Conservation (phyloP, 37 sponge, comb jelly and placozoan genomes). For the Eunapius fragilis region DNA sequence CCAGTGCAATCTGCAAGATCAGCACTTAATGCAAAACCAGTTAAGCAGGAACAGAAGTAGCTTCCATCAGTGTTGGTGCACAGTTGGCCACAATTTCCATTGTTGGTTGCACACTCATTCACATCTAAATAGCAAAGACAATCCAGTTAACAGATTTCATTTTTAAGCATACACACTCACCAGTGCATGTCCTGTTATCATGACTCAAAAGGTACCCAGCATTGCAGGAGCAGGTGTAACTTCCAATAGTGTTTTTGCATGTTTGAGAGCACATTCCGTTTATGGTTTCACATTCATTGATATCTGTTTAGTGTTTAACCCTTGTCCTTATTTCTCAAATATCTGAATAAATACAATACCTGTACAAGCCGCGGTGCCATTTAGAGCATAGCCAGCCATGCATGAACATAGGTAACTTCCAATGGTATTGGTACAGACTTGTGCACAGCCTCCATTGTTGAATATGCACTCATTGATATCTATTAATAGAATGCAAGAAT, state of each 20-base stretch:
- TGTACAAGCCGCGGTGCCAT: neutral
- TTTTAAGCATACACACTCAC: neutral
- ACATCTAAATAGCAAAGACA: neutral
- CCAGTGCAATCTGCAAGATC: neutral
- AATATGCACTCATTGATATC: conserved; percentile 18
- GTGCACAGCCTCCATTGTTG: conserved; percentile 16
- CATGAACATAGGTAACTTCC: conserved; percentile 18
- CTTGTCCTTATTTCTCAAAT: no score
- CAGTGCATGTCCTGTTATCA: conserved; percentile 6
- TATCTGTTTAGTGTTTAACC: no score
- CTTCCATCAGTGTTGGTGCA: neutral
- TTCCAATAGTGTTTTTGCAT: conserved; percentile 2
- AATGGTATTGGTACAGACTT: conserved; percentile 8
- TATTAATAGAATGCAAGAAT: neutral
- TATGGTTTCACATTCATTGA: neutral
- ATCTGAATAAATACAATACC: neutral
- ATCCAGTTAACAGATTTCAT: neutral
- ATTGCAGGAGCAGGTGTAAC: conserved; percentile 13
- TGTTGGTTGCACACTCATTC: conserved; percentile 1
- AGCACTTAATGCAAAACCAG: neutral
- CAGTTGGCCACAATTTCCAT: neutral
- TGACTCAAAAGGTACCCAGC: conserved; percentile 1
- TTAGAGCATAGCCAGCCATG: neutral
- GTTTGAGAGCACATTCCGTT: conserved; percentile 15
- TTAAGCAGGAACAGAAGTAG: neutral